Evolutionary conservation across 2,888 invertebrate species (phyloP).

Genomic region (Eurois occulta): DNA sequence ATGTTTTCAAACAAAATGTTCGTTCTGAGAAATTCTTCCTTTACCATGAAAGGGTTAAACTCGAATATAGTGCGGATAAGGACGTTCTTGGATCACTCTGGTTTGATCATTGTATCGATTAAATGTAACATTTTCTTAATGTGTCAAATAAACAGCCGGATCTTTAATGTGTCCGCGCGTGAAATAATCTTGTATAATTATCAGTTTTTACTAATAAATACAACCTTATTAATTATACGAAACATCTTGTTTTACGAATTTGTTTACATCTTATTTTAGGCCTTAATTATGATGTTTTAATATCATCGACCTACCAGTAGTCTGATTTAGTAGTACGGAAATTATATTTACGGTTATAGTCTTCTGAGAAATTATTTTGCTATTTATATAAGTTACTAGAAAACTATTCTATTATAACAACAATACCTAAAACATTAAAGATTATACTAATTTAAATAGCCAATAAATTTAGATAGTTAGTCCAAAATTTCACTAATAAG

Average conservation of each 20-base stretch:
- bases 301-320: constrained; percentile 17
- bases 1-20: constrained; percentile 7
- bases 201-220: constrained; percentile 48
- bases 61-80: neutral
- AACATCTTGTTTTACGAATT: constrained; percentile 61
- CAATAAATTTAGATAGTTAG: constrained; percentile 24
- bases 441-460: neutral
- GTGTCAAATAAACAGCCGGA: neutral
- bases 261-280: constrained; percentile 59
- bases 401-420: neutral
- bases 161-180: constrained; percentile 1
- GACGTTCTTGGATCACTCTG: neutral
- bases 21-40: neutral
- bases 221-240: constrained; percentile 60
- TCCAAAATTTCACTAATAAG: constrained; percentile 18
- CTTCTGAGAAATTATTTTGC: neutral
- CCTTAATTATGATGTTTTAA: constrained; percentile 62
- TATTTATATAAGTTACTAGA: neutral
- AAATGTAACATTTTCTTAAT: neutral
- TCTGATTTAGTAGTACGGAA: constrained; percentile 33
- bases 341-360: neutral
- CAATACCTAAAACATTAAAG: neutral
- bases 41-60: neutral
- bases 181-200: constrained; percentile 51
- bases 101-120: neutral